phyloP scores from a whole-genome alignment of 2,888 invertebrate genomes.

The Dyspetes luteomarginatus region DNA sequence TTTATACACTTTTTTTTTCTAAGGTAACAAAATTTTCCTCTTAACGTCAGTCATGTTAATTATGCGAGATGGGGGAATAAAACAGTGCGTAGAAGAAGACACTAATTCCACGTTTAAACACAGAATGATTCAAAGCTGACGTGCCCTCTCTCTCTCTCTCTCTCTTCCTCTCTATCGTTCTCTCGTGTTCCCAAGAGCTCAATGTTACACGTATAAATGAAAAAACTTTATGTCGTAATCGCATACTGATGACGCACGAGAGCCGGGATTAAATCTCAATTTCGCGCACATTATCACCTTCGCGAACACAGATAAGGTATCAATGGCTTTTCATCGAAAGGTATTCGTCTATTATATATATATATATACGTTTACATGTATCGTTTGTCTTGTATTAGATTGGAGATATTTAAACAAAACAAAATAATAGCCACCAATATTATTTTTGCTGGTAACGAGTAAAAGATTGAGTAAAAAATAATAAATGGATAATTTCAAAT shows the following conservation, averaged over 20 bases:
- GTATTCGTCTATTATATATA: not conserved
- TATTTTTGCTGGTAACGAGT: too few relatives aligned
- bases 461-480: too few relatives aligned
- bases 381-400: too few relatives aligned
- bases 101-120: not conserved
- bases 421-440: too few relatives aligned
- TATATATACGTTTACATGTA: too few relatives aligned
- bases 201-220: constrained; percentile 18
- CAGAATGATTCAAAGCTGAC: constrained; percentile 37
- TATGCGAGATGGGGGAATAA: constrained; percentile 4
- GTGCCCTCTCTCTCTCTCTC: not conserved
- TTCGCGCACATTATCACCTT: constrained; percentile 58
- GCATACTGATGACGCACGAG: constrained; percentile 58
- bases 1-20: not conserved
- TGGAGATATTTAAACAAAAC: too few relatives aligned
- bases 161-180: not conserved
- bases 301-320: constrained; percentile 45
- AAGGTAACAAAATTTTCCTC: not conserved
- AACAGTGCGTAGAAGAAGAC: not conserved
- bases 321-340: constrained; percentile 34
- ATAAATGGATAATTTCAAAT: too few relatives aligned
- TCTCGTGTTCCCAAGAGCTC: not conserved
- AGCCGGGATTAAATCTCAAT: constrained; percentile 46
- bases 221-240: constrained; percentile 29
- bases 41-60: constrained; percentile 8